Evolutionary conservation across 2,797 vertebrate species (phyloP).

Genomic region (Intellagama lesueurii): DNA sequence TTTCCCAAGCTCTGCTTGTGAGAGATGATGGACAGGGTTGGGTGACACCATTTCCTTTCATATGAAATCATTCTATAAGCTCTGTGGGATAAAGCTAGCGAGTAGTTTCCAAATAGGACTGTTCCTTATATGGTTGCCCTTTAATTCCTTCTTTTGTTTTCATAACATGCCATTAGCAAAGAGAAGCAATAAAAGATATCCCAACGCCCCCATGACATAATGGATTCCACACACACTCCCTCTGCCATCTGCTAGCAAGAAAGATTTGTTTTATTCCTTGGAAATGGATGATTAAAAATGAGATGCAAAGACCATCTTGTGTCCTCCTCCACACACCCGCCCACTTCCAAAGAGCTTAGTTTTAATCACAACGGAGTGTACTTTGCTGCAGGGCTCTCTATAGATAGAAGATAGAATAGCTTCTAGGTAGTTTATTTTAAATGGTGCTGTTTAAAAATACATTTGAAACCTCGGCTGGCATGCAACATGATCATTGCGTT

Average conservation of each 20-base stretch:
- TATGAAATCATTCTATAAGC: slow-evolving; percentile 28
- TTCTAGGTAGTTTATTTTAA: background rate
- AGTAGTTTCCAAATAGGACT: background rate
- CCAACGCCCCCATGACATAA: slow-evolving; percentile 51
- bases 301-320: slow-evolving; percentile 56
- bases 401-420: slow-evolving; percentile 46
- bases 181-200: slow-evolving; percentile 42
- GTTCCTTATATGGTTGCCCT: slow-evolving; percentile 21
- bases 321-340: slow-evolving; percentile 69
- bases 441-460: slow-evolving; percentile 46
- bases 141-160: slow-evolving; percentile 43
- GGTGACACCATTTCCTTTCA: background rate
- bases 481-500: slow-evolving; percentile 17
- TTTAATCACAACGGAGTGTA: slow-evolving; percentile 46
- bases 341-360: slow-evolving; percentile 60
- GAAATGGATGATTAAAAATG: slow-evolving; percentile 70
- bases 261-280: slow-evolving; percentile 63
- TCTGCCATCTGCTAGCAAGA: slow-evolving; percentile 65
- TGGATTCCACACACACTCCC: slow-evolving; percentile 46
- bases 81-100: slow-evolving; percentile 8
- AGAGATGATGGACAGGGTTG: background rate
- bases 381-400: slow-evolving; percentile 39
- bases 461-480: slow-evolving; percentile 34
- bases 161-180: slow-evolving; percentile 41
- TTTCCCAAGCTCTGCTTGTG: background rate